Percentiles rank a stretch among this genome's conserved stretches.
phyloP scores from a whole-genome alignment of 1,140 invertebrate genomes.

The Chrysomallon squamiferum region DNA sequence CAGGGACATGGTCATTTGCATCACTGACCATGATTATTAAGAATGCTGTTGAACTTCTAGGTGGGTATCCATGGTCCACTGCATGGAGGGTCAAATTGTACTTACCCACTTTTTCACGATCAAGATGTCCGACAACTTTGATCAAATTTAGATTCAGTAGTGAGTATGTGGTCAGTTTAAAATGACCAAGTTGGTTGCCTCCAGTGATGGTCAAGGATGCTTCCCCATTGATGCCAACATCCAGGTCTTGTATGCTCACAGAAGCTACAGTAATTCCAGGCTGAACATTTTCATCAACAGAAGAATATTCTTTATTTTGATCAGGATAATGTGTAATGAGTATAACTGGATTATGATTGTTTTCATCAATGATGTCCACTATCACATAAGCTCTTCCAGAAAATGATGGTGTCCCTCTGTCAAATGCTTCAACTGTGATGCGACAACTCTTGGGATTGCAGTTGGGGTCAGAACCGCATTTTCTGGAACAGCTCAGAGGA shows the following conservation, averaged over 20 bases:
- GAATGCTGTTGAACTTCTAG: constrained; percentile 86
- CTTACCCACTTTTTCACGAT: constrained; percentile 84
- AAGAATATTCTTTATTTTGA: constrained; percentile 80
- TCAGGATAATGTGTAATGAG: constrained; percentile 78
- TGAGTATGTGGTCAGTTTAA: constrained; percentile 73
- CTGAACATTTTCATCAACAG: constrained; percentile 89
- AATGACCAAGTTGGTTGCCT: constrained; percentile 91
- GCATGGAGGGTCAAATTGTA: constrained; percentile 89
- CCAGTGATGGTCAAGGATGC: constrained; percentile 77
- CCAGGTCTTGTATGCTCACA: constrained; percentile 88
- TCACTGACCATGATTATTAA: constrained; percentile 91
- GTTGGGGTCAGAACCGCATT: constrained; percentile 18
- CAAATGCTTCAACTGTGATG: constrained; percentile 90
- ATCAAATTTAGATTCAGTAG: constrained; percentile 26
- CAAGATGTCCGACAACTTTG: constrained; percentile 73
- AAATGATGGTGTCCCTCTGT: constrained; percentile 88
- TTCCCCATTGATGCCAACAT: constrained; percentile 88
- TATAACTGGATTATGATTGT: constrained; percentile 93
- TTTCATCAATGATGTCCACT: constrained; percentile 87
- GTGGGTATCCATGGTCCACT: constrained; percentile 75
- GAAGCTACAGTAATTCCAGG: constrained; percentile 91
- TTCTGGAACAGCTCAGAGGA: constrained; percentile 35
- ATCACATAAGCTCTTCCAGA: constrained; percentile 94
- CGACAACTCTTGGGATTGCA: constrained; percentile 71
- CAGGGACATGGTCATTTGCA: constrained; percentile 91